Conservation (phyloP, 2,113 vertebrate genomes). For the Thunnus thynnus region DNA sequence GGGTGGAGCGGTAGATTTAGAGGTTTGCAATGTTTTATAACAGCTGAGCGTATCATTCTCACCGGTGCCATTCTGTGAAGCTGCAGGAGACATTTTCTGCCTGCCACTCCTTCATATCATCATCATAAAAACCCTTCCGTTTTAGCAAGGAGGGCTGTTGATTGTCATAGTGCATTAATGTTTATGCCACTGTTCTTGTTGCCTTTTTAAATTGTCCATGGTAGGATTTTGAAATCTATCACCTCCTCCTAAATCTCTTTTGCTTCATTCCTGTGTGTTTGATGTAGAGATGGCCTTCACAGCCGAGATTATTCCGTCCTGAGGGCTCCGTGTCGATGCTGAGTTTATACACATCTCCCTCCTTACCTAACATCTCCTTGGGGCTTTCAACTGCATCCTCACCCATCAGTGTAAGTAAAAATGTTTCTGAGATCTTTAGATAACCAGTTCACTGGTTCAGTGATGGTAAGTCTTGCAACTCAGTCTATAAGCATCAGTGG, state of each 20-base stretch:
- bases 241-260: slow-evolving; percentile 48
- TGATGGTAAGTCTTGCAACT: slow-evolving; percentile 15
- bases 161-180: slow-evolving; percentile 68
- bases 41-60: slow-evolving; percentile 4
- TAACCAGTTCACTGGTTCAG: slow-evolving; percentile 27
- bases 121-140: slow-evolving; percentile 28
- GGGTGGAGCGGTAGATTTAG: slow-evolving; percentile 47
- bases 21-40: slow-evolving; percentile 40
- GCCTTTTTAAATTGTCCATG: slow-evolving; percentile 61
- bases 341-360: slow-evolving; percentile 96
- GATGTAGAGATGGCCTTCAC: slow-evolving; percentile 91
- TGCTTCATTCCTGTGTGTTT: slow-evolving; percentile 59
- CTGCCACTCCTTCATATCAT: slow-evolving; percentile 29
- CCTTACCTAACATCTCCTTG: slow-evolving; percentile 96
- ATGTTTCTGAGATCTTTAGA: slow-evolving; percentile 7
- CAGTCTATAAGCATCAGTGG: slow-evolving; percentile 59
- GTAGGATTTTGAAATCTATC: slow-evolving; percentile 63
- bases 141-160: slow-evolving; percentile 40
- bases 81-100: slow-evolving; percentile 17
- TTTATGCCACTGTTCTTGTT: slow-evolving; percentile 68
- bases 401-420: slow-evolving; percentile 91
- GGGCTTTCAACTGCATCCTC: slow-evolving; percentile 91
- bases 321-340: slow-evolving; percentile 95
- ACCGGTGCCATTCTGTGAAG: slow-evolving; percentile 40
- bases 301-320: slow-evolving; percentile 91